These are phyloP conservation scores for Ichneumoninae sp. DNA, from an alignment of 2,888 invertebrate species.

Conservation along the genomic window DNA sequence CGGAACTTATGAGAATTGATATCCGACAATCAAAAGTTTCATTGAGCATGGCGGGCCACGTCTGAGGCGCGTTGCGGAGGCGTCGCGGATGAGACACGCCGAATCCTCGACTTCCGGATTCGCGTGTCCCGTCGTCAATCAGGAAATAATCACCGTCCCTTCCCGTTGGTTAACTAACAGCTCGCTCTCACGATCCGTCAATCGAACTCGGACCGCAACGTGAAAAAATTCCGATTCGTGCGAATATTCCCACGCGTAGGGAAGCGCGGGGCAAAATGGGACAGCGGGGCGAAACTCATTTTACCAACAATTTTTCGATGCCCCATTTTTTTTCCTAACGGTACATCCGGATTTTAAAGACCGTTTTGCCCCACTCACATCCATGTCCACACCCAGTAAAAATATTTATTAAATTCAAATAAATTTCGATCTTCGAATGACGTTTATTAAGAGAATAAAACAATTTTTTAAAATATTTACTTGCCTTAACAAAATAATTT, in stretches of 20 bases:
- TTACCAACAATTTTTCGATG: neutral
- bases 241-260: conserved; percentile 60
- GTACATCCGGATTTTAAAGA: no score
- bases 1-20: conserved; percentile 75
- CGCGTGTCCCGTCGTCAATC: conserved; percentile 25
- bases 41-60: conserved; percentile 63
- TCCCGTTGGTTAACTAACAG: conserved; percentile 20
- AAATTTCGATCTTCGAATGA: no score
- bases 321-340: no score
- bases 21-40: conserved; percentile 75
- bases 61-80: conserved; percentile 14
- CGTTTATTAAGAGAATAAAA: no score
- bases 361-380: no score
- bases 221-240: conserved; percentile 19
- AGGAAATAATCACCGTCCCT: neutral
- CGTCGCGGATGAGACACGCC: neutral
- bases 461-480: no score
- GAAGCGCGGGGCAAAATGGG: no score
- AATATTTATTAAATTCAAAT: no score
- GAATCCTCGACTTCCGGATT: conserved; percentile 8
- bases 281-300: no score
- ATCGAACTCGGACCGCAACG: neutral
- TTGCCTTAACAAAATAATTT: no score
- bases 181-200: conserved; percentile 2
- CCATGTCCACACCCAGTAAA: no score